A percentile compares a stretch with the other conserved stretches of the same genome.
phyloP scores from a whole-genome alignment of 2,888 invertebrate genomes.

The Gnatocerus cornutus region DNA sequence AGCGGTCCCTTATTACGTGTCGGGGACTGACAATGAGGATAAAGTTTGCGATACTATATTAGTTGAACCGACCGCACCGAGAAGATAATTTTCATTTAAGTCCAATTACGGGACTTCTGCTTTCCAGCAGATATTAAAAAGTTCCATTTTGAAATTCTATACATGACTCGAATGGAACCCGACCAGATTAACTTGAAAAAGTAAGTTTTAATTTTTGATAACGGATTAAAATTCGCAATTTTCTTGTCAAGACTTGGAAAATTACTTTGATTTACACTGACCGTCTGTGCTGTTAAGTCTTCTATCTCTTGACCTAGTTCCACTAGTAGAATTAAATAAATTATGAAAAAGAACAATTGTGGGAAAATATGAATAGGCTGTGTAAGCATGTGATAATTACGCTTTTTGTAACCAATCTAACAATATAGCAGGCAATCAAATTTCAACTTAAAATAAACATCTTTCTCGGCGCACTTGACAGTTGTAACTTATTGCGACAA shows the following conservation, averaged over 20 bases:
- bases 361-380: constrained; percentile 33
- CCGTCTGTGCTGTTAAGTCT: background rate
- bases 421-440: constrained; percentile 16
- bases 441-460: background rate
- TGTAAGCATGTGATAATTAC: constrained; percentile 24
- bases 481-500: constrained; percentile 7
- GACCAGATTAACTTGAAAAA: constrained; percentile 20
- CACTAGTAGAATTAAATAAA: background rate
- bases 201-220: constrained; percentile 8
- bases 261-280: background rate
- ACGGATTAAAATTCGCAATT: background rate
- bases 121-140: constrained; percentile 30
- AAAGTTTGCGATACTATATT: constrained; percentile 27
- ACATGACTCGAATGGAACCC: constrained; percentile 23
- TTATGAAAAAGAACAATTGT: constrained; percentile 31
- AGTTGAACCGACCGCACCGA: constrained; percentile 27
- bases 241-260: background rate
- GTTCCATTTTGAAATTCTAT: constrained; percentile 23
- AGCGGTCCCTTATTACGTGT: constrained; percentile 28
- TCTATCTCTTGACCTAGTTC: background rate
- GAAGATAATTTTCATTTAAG: constrained; percentile 35
- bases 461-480: background rate
- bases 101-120: constrained; percentile 27
- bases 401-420: constrained; percentile 9
- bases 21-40: constrained; percentile 28